phyloP scores from a whole-genome alignment of 2,113 vertebrate species.

The Mobula hypostoma region DNA sequence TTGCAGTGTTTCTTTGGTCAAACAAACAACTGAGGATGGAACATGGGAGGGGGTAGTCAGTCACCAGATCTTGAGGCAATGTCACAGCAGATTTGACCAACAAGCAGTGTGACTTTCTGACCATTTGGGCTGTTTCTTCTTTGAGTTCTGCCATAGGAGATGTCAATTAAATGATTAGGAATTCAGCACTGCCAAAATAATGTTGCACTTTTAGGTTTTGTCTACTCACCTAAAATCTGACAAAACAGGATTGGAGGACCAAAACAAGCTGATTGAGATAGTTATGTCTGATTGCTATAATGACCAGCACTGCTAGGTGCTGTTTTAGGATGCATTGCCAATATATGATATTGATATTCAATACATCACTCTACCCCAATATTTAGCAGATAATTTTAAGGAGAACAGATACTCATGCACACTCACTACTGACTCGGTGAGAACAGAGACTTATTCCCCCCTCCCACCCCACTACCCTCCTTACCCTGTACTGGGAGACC shows the following conservation, averaged over 20 bases:
- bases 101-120: background rate
- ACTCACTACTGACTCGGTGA: slow-evolving; percentile 24
- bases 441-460: background rate
- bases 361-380: slow-evolving; percentile 35
- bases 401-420: slow-evolving; percentile 20
- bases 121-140: background rate
- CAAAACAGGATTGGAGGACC: background rate
- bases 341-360: slow-evolving; percentile 38
- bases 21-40: background rate
- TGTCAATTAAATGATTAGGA: slow-evolving; percentile 23
- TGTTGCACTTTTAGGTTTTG: background rate
- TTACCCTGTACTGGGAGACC: slow-evolving; percentile 4
- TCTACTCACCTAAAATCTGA: background rate
- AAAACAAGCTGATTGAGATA: background rate
- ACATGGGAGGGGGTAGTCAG: background rate
- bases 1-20: background rate
- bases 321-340: slow-evolving; percentile 29
- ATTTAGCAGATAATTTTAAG: slow-evolving; percentile 28
- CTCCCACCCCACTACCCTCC: background rate
- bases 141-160: background rate
- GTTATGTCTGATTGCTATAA: slow-evolving; percentile 5
- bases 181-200: background rate
- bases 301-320: slow-evolving; percentile 31
- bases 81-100: background rate
- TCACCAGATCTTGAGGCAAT: background rate